phyloP scores from a whole-genome alignment of 2,113 vertebrate genomes.

The Oreochromis niloticus region DNA sequence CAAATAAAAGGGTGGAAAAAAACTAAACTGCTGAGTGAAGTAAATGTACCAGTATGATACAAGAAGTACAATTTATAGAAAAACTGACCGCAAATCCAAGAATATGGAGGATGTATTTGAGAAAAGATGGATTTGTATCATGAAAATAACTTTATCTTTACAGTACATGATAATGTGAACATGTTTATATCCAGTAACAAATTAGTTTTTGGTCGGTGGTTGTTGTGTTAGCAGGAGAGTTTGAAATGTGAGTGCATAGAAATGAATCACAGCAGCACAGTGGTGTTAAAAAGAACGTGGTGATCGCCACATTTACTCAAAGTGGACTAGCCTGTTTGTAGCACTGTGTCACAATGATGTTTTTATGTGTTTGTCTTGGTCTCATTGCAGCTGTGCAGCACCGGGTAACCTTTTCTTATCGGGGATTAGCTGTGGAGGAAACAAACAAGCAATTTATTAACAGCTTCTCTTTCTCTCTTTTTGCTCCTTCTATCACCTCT shows the following conservation, averaged over 20 bases:
- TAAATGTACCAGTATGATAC: not conserved
- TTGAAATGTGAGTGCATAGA: not conserved
- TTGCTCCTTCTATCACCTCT: not conserved
- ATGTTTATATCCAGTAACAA: not conserved
- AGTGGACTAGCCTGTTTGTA: not conserved
- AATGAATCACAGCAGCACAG: not conserved
- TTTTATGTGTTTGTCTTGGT: slow-evolving; percentile 1
- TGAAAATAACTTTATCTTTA: not conserved
- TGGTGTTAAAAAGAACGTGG: not conserved
- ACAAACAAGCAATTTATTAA: slow-evolving; percentile 17
- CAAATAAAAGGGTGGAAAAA: not conserved
- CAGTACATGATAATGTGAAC: not conserved
- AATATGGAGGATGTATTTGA: accelerated
- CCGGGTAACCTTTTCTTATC: slow-evolving; percentile 28
- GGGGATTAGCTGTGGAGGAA: slow-evolving; percentile 11
- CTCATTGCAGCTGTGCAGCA: not conserved
- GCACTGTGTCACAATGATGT: not conserved
- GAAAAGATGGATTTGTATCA: not conserved
- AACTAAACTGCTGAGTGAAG: not conserved
- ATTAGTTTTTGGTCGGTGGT: not conserved
- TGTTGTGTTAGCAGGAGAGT: not conserved
- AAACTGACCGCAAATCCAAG: not conserved
- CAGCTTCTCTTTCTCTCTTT: not conserved
- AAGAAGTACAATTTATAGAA: not conserved
- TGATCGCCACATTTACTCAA: not conserved